A percentile compares a stretch with the other conserved stretches of the same genome.
Conservation (phyloP, 2,113 vertebrate species). For the Serinus canaria region DNA sequence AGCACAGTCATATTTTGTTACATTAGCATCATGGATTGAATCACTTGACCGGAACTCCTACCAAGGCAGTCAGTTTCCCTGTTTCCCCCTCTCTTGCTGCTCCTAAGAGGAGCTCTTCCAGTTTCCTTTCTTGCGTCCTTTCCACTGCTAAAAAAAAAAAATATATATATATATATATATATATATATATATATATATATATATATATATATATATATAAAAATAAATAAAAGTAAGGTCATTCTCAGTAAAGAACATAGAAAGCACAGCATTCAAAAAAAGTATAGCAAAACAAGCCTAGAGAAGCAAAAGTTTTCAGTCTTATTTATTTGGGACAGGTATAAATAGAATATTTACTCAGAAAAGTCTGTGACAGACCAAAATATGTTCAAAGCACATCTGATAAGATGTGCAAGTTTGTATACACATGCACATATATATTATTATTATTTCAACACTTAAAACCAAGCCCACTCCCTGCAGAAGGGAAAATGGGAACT, state of each 20-base stretch:
- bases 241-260: neutral
- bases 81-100: slow-evolving; percentile 86
- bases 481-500: neutral
- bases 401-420: neutral
- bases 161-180: too few species aligned
- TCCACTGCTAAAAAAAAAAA: slow-evolving; percentile 79
- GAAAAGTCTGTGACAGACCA: neutral
- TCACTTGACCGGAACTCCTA: slow-evolving; percentile 47
- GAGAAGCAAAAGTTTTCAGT: neutral
- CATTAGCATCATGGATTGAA: neutral
- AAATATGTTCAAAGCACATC: neutral
- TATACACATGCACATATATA: neutral
- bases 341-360: neutral
- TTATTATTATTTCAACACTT: neutral
- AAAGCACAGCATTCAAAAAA: neutral
- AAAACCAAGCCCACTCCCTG: neutral
- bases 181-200: too few species aligned
- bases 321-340: neutral
- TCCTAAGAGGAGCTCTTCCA: slow-evolving; percentile 83
- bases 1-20: neutral
- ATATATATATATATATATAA: too few species aligned
- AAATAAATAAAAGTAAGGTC: neutral
- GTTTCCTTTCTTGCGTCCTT: slow-evolving; percentile 83
- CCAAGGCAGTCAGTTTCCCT: slow-evolving; percentile 79
- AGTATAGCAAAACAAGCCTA: neutral